Base-by-base conservation (phyloP, 2,888 invertebrate genomes). In the Erannis defoliaria region DNA sequence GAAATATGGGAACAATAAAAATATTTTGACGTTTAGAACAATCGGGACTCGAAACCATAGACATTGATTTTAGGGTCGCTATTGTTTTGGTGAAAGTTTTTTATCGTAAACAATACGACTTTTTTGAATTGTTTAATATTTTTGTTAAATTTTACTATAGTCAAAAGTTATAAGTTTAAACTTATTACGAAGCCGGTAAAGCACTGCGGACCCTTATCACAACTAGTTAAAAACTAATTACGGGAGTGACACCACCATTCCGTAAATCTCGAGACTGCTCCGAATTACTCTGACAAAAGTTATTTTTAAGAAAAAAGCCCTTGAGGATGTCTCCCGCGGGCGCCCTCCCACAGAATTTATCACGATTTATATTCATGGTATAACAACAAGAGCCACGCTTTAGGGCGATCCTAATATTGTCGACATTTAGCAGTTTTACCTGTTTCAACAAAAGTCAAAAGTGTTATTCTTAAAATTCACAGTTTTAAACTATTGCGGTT, bases 321-420 rank as follows among this genome's bases (percentile, higher is more conserved):
- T 86, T 81, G 90, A 89, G 90, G 90, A 87, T 82, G 78, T 74
- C 71, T 77, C 77, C 70, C 76, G 74, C 76, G 78, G 70, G 78
- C 80, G 77, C 78, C 72, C 74, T 74, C 76, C 78, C 75, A 76
- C 75, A 90, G 93, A 94, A 94, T 94, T 94, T 94, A 94, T 93
- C 93, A 93, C 94, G 93, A 94, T 93, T 94, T 94, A 94, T 93
- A 93, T 93, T 93, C 93, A 93, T 93, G 88, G 90, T 86, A 90
- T 92, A 91, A 89, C 90, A 92, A 90, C 92, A 91, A 88, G 87
- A 89, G 85, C 84, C 82, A 78, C 84, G 86, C 90, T 90, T n/a
- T 87, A 86, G 89, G 89, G 86, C 81, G 88, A 88, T 86, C 84
- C 86, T 82, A 85, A 86, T 88, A 89, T 85, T 86, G 83, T 84